Evolutionary conservation across 2,888 invertebrate species (phyloP), one percentile per base, ranked within the genome.

Genomic region (Melieria picta): DNA sequence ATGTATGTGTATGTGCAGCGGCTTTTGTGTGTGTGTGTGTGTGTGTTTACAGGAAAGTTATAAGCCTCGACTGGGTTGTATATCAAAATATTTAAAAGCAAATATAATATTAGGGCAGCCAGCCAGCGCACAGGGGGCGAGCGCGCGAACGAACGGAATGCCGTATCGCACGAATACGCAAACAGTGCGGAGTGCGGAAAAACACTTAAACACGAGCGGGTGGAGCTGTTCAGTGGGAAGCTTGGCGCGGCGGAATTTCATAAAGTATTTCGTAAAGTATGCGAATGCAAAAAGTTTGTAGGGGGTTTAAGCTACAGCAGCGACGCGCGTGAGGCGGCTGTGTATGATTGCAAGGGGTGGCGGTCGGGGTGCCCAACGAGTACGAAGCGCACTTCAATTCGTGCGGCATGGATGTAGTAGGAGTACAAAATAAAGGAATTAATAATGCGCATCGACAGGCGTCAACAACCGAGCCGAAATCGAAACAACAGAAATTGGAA

Each of bases 81-180:
- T 84, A 84, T 83, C 83, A 83, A 83, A 84, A 83, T 81, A 84
- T 83, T 82, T 82, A 82, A 81, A 81, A 80, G 83, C 80, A 82
- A 82, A 81, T 82, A 82, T 82, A 76, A 79, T 81, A 81, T 82
- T 77, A 78, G 61, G 52, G 45, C 45, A 68, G 46, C 4, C 5
- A 11, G 11, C 1, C 46, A 52, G 42, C 10, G 42, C 46, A 47
- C 7, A 46, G 63, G 56, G 52, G 16, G 47, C 30, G 52, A 52
- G 47, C 16, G 48, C 7, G 63, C 58, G 57, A 48, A 65, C 61
- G 45, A 65, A 64, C 42, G 56, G 55, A 62, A 52, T 11, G 55
- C 50, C 16, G 42, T n/a, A 30, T 55, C 56, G 58, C 68, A 72
- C 72, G 50, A 66, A 58, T 61, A 65, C 60, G 65, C 65, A 66